phyloP scores from a whole-genome alignment of 2,888 invertebrate species.

The Dioctria linearis region DNA sequence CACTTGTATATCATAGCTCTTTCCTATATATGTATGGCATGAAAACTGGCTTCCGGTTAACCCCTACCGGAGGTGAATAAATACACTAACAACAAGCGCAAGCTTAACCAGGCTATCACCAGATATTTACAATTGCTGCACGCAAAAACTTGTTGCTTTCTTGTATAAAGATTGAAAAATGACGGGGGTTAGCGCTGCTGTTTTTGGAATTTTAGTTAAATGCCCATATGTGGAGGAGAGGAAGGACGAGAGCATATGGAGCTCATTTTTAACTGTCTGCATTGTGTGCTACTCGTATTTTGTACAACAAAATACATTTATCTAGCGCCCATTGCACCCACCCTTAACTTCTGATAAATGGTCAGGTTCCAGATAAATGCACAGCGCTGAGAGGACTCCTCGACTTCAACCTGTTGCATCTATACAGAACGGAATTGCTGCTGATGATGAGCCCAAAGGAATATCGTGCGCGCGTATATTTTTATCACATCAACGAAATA shows the following conservation, averaged over 20 bases:
- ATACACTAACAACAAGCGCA: not conserved
- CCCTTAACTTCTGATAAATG: conserved; percentile 11
- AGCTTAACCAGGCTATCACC: not conserved
- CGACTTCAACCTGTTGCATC: not conserved
- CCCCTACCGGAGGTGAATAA: not conserved
- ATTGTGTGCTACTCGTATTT: not conserved
- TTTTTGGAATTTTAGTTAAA: not conserved
- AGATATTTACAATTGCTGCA: not conserved
- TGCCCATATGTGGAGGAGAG: not conserved
- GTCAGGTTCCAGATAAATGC: not conserved
- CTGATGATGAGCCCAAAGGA: not conserved
- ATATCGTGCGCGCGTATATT: not conserved
- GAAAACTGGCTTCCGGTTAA: conserved; percentile 49
- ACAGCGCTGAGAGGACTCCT: not conserved
- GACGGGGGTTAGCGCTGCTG: not conserved
- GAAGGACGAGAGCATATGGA: not conserved
- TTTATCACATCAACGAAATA: not conserved
- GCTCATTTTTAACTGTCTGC: not conserved
- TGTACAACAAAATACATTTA: not conserved
- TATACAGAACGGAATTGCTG: not conserved
- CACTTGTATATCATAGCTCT: not conserved
- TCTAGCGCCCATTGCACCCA: not conserved
- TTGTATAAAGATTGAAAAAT: not conserved
- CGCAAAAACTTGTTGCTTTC: conserved; percentile 44
- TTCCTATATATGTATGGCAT: conserved; percentile 32